Evolutionary conservation across 2,888 invertebrate genomes (phyloP).

Genomic region (Athetis lepigone): DNA sequence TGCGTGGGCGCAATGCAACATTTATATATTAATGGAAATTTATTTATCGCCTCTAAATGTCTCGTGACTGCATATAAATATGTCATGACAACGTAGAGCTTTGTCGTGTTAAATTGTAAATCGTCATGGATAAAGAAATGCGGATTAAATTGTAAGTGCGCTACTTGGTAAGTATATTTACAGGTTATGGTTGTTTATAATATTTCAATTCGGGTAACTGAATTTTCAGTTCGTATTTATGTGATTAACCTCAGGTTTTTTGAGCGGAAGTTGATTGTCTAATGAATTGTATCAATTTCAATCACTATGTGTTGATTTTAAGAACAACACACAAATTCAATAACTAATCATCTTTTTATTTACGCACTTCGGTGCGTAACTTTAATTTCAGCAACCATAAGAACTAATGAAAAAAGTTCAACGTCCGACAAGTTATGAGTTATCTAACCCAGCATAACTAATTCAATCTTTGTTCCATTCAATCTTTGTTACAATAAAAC

Average conservation of each 20-base stretch:
- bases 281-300: no score
- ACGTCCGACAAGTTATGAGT: slow-evolving; percentile 14
- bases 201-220: no score
- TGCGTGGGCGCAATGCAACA: slow-evolving; percentile 33
- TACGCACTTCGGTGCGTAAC: no score
- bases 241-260: no score
- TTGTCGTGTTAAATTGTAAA: slow-evolving; percentile 16
- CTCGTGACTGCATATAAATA: slow-evolving; percentile 32
- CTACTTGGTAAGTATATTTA: neutral
- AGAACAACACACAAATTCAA: no score
- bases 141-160: slow-evolving; percentile 37
- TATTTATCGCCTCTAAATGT: slow-evolving; percentile 35
- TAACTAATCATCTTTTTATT: no score
- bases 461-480: no score
- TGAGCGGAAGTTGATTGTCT: no score
- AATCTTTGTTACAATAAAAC: slow-evolving; percentile 18
- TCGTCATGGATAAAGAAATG: slow-evolving; percentile 31
- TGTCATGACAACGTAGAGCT: slow-evolving; percentile 22
- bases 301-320: no score
- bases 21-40: slow-evolving; percentile 31
- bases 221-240: no score
- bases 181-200: no score
- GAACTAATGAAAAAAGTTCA: slow-evolving; percentile 15
- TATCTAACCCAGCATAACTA: neutral
- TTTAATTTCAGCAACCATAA: slow-evolving; percentile 8